Percentiles rank a stretch among this genome's conserved stretches.
Conservation (phyloP, 2,888 invertebrate genomes). For the Ariolimax columbianus region DNA sequence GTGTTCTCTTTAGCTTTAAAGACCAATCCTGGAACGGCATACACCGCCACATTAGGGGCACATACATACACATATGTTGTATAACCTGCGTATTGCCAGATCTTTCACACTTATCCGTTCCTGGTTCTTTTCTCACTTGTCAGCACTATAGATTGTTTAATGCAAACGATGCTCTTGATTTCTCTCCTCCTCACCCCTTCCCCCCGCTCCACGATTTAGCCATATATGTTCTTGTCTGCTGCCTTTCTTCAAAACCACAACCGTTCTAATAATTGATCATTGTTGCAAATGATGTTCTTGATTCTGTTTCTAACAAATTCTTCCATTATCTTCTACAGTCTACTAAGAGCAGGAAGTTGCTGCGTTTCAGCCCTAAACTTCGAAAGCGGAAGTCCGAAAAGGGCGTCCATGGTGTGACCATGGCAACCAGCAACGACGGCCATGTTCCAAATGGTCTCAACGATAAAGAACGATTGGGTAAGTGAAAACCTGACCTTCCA, state of each 20-base stretch:
- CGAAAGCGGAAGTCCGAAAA: constrained; percentile 60
- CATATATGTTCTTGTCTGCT: too few relatives aligned
- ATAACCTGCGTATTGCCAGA: too few relatives aligned
- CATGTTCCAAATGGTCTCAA: constrained; percentile 52
- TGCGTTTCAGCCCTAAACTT: constrained; percentile 69
- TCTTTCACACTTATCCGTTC: too few relatives aligned
- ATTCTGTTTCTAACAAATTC: neutral
- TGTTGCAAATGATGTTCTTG: neutral
- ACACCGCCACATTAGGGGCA: too few relatives aligned
- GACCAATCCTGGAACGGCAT: too few relatives aligned
- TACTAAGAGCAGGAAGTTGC: constrained; percentile 48
- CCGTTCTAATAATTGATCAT: neutral
- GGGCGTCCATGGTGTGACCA: constrained; percentile 54
- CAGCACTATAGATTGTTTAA: neutral
- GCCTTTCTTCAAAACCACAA: neutral
- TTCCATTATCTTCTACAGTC: constrained; percentile 29
- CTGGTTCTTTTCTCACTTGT: too few relatives aligned
- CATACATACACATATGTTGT: too few relatives aligned
- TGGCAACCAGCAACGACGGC: constrained; percentile 49
- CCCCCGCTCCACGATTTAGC: too few relatives aligned
- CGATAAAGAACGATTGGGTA: constrained; percentile 49
- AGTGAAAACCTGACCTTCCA: neutral
- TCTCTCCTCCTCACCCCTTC: too few relatives aligned
- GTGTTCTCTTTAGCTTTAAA: too few relatives aligned
- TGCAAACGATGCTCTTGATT: too few relatives aligned